phyloP scores from a whole-genome alignment of 1,140 invertebrate species.

The Frieseomelitta varia region DNA sequence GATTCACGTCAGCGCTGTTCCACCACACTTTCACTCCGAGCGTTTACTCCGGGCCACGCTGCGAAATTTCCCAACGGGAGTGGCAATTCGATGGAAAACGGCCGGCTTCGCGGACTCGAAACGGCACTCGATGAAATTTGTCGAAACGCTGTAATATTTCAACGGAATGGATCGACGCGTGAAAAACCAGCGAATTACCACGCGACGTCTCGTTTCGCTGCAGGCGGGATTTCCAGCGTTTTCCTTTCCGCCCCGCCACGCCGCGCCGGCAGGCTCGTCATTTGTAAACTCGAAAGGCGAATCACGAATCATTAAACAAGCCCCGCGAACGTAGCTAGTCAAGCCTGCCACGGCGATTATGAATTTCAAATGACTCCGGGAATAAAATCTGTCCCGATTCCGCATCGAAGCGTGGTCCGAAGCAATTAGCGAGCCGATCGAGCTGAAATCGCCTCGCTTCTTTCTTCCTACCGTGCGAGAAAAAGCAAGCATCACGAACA shows the following conservation, averaged over 20 bases:
- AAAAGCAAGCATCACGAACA: not conserved
- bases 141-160: not conserved
- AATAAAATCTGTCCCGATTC: not conserved
- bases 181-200: no score
- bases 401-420: not conserved
- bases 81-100: not conserved
- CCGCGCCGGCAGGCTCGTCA: not conserved
- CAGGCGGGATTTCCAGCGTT: no score
- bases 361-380: constrained; percentile 16
- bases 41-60: not conserved
- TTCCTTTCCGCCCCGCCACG: accelerated
- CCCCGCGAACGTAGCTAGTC: not conserved
- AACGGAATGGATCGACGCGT: not conserved
- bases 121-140: not conserved
- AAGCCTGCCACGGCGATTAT: not conserved
- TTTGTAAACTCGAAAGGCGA: not conserved
- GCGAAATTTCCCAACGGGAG: not conserved
- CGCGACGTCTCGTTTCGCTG: not conserved
- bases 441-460: not conserved
- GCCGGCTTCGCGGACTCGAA: no score
- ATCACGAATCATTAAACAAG: not conserved
- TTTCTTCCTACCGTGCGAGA: no score
- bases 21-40: no score
- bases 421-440: not conserved
- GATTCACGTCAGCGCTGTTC: not conserved